phyloP scores from a whole-genome alignment of 2,797 vertebrate genomes.

The Erethizon dorsatum region DNA sequence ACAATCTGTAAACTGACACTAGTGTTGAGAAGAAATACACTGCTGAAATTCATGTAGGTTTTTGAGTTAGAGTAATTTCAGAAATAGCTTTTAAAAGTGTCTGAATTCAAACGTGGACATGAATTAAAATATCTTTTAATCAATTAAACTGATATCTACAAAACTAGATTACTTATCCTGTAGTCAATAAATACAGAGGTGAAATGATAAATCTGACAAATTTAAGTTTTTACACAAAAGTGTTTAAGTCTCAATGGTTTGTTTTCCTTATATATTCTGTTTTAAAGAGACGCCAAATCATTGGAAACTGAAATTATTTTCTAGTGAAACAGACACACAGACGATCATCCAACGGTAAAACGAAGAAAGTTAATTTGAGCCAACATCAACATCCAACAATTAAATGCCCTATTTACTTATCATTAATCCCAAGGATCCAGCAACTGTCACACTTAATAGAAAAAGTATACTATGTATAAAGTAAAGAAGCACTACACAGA shows the following conservation, averaged over 20 bases:
- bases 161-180: constrained; percentile 47
- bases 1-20: not conserved
- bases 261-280: not conserved
- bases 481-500: not conserved
- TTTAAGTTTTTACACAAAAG: constrained; percentile 48
- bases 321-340: not conserved
- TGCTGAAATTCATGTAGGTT: not conserved
- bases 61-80: constrained; percentile 46
- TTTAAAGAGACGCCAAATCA: constrained; percentile 34
- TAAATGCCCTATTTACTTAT: not conserved
- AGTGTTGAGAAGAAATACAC: not conserved
- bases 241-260: constrained; percentile 31
- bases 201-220: constrained; percentile 9
- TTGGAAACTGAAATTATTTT: constrained; percentile 40
- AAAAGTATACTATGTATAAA: not conserved
- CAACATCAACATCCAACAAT: not conserved
- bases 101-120: not conserved
- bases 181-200: not conserved
- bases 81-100: constrained; percentile 28
- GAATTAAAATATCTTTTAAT: constrained; percentile 46
- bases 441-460: not conserved
- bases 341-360: not conserved
- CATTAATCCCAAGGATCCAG: not conserved
- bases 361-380: not conserved
- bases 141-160: constrained; percentile 50